Percentiles rank a stretch among this genome's conserved stretches.
Conservation (phyloP, 2,888 invertebrate genomes). For the Sceliomorpha sp. region DNA sequence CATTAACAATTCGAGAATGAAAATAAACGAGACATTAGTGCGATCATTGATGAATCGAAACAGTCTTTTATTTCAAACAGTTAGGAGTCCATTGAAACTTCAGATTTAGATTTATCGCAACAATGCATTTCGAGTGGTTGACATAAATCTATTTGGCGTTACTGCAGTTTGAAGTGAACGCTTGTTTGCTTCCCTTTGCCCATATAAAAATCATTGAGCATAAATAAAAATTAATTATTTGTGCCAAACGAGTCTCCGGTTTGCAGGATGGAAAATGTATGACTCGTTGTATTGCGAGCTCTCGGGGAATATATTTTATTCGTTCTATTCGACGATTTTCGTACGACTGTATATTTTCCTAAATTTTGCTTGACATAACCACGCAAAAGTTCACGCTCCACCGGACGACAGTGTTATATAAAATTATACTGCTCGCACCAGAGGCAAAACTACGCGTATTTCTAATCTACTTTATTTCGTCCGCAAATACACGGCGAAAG, state of each 20-base stretch:
- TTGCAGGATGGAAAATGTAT: constrained; percentile 28
- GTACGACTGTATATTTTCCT: constrained; percentile 20
- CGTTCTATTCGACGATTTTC: constrained; percentile 8
- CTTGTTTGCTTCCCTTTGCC: constrained; percentile 31
- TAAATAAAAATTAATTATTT: constrained; percentile 50
- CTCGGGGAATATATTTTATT: constrained; percentile 35
- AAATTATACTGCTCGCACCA: too few relatives aligned
- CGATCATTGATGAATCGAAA: too few relatives aligned
- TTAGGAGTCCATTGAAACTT: constrained; percentile 43
- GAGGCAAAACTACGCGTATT: too few relatives aligned
- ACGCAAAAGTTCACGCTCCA: constrained; percentile 7
- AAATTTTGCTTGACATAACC: constrained; percentile 7
- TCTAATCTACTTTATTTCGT: too few relatives aligned
- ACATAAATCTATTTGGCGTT: constrained; percentile 46
- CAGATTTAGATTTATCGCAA: constrained; percentile 47
- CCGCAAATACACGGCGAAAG: too few relatives aligned
- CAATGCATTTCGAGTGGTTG: constrained; percentile 27
- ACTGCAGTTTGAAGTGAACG: constrained; percentile 36
- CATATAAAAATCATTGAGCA: constrained; percentile 39
- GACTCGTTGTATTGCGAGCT: constrained; percentile 18
- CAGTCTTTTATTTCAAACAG: too few relatives aligned
- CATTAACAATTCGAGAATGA: too few relatives aligned
- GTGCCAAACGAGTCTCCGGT: constrained; percentile 31
- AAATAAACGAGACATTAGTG: too few relatives aligned
- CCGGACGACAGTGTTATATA: neutral